Conservation (phyloP, 2,113 vertebrate species). For the Grammomys dolichurus region DNA sequence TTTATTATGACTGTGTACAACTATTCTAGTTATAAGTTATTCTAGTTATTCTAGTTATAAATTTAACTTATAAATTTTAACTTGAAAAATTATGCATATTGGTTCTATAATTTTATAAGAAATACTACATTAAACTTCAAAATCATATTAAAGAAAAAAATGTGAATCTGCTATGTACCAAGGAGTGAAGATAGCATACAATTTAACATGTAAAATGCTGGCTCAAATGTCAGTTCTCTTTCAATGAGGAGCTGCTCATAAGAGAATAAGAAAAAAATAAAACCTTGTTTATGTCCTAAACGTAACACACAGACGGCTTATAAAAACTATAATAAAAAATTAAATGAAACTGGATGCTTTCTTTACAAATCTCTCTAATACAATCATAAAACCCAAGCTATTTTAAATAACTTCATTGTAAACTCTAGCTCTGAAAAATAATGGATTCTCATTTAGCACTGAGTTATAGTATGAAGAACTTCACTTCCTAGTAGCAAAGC, state of each 20-base stretch:
- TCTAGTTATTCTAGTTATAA: too few species aligned
- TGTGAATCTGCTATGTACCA: not conserved
- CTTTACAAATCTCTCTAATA: constrained; percentile 34
- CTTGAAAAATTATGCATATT: not conserved
- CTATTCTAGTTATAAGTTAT: not conserved
- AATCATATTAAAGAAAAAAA: constrained; percentile 25
- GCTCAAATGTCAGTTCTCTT: not conserved
- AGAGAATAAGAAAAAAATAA: not conserved
- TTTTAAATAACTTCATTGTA: not conserved
- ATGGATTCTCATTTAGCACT: constrained; percentile 76
- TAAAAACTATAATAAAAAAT: constrained; percentile 55
- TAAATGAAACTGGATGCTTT: constrained; percentile 39
- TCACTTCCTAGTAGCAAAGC: constrained; percentile 86
- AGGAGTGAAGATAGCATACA: not conserved
- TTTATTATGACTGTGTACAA: not conserved
- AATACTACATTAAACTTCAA: constrained; percentile 12
- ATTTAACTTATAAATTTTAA: constrained; percentile 32
- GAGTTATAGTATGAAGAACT: constrained; percentile 85
- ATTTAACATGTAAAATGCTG: constrained; percentile 7
- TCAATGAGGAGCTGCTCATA: not conserved
- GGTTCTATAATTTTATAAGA: not conserved
- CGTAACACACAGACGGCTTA: not conserved
- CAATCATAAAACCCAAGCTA: constrained; percentile 1
- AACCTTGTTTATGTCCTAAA: not conserved
- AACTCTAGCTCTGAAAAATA: not conserved